phyloP scores from a whole-genome alignment of 2,888 invertebrate genomes.

The Agrochola lota region DNA sequence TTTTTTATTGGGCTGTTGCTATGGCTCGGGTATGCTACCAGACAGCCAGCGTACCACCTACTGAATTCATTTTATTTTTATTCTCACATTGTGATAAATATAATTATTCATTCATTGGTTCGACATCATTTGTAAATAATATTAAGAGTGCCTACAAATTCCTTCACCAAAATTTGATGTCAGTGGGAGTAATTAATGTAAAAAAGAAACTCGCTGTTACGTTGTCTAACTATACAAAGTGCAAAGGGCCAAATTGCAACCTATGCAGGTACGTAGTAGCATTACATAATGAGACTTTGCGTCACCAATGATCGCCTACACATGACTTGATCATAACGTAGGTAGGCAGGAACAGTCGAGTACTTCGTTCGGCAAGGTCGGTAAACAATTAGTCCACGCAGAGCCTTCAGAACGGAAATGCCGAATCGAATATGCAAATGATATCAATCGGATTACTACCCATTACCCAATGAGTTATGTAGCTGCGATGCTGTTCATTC shows the following conservation, averaged over 20 bases:
- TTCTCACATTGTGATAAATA: background rate
- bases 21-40: slow-evolving; percentile 1
- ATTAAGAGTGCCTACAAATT: slow-evolving; percentile 2
- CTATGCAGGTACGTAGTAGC: slow-evolving; percentile 29
- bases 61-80: background rate
- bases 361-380: slow-evolving; percentile 83
- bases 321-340: slow-evolving; percentile 73
- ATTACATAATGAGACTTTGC: slow-evolving; percentile 66
- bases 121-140: background rate
- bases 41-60: slow-evolving; percentile 20
- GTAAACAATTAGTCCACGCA: slow-evolving; percentile 79
- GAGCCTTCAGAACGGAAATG: slow-evolving; percentile 84
- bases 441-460: slow-evolving; percentile 77
- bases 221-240: slow-evolving; percentile 34
- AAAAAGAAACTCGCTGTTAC: slow-evolving; percentile 30
- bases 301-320: slow-evolving; percentile 77
- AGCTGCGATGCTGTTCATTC: slow-evolving; percentile 83
- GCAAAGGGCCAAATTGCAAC: slow-evolving; percentile 50
- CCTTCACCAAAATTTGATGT: background rate
- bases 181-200: slow-evolving; percentile 34
- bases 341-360: slow-evolving; percentile 67
- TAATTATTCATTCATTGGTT: background rate
- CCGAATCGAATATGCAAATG: slow-evolving; percentile 87
- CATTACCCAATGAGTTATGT: slow-evolving; percentile 76
- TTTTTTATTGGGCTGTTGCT: slow-evolving; percentile 39